Evolutionary conservation across 2,113 vertebrate genomes (phyloP).

Genomic region (Alces alces): DNA sequence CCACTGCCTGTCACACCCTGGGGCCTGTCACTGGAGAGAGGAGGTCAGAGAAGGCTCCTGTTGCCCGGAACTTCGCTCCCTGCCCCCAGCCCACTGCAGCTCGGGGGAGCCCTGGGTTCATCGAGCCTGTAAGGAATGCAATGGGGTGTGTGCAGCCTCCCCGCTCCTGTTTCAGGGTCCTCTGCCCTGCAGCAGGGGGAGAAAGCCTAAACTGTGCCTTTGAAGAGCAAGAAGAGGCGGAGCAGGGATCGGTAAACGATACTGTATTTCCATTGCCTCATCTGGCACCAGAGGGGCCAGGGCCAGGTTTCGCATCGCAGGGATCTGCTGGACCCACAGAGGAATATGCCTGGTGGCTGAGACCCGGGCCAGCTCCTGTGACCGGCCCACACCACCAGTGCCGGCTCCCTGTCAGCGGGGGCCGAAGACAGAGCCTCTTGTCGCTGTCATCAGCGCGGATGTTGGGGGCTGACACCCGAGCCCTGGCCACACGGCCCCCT

Average conservation of each 20-base stretch:
- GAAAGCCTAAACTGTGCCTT: background rate
- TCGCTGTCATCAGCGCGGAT: background rate
- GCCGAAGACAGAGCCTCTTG: background rate
- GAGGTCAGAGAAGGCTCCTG: background rate
- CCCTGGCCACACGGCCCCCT: background rate
- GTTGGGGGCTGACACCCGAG: background rate
- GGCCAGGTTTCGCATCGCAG: conserved; percentile 68
- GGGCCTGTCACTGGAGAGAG: background rate
- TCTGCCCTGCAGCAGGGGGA: background rate
- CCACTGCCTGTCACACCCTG: background rate
- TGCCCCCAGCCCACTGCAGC: background rate
- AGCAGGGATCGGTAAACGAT: conserved; percentile 44
- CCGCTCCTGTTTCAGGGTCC: background rate
- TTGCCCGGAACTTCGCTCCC: background rate
- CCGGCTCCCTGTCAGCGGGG: conserved; percentile 3
- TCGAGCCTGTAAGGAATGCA: background rate
- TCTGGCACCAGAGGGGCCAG: conserved; percentile 48
- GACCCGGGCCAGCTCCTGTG: background rate
- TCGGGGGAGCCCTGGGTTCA: background rate
- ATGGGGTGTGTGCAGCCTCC: background rate
- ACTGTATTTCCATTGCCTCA: conserved; percentile 73
- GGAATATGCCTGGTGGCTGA: background rate
- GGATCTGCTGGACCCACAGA: conserved; percentile 35
- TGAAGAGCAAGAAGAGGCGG: conserved; percentile 48
- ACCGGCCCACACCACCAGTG: background rate